A percentile compares a stretch with the other conserved stretches of the same genome.
Evolutionary conservation across 2,797 vertebrate species (phyloP).

Genomic region (Setipinna tenuifilis): DNA sequence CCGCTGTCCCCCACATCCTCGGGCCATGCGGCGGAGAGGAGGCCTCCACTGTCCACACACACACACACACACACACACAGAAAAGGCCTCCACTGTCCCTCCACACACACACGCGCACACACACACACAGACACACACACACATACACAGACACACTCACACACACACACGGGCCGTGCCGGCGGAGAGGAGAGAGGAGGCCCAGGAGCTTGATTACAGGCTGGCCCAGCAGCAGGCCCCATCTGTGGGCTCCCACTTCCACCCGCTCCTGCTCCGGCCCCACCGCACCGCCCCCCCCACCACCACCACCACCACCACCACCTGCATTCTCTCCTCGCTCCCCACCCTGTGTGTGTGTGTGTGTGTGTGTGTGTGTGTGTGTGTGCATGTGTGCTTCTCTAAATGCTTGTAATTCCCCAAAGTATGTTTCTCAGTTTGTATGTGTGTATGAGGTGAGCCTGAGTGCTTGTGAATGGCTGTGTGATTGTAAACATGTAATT

Average conservation of each 20-base stretch:
- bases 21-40: too few species aligned
- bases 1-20: slow-evolving; percentile 3
- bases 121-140: too few species aligned
- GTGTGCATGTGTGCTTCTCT: neutral
- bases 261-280: neutral
- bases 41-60: too few species aligned
- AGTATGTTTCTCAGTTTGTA: neutral
- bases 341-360: neutral
- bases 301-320: slow-evolving; percentile 26
- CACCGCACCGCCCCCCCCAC: neutral
- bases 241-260: slow-evolving; percentile 6
- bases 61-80: neutral
- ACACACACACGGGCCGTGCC: too few species aligned
- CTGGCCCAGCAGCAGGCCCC: neutral
- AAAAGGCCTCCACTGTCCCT: too few species aligned
- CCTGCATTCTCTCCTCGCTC: neutral
- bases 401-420: too few species aligned
- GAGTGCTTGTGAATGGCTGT: neutral
- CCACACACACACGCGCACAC: too few species aligned
- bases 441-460: neutral
- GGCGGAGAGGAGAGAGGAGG: neutral
- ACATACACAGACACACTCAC: too few species aligned
- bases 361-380: neutral
- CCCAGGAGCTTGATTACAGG: neutral
- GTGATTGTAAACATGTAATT: neutral